Conservation (phyloP, 2,113 vertebrate species). For the Thalassarche chlororhynchos region DNA sequence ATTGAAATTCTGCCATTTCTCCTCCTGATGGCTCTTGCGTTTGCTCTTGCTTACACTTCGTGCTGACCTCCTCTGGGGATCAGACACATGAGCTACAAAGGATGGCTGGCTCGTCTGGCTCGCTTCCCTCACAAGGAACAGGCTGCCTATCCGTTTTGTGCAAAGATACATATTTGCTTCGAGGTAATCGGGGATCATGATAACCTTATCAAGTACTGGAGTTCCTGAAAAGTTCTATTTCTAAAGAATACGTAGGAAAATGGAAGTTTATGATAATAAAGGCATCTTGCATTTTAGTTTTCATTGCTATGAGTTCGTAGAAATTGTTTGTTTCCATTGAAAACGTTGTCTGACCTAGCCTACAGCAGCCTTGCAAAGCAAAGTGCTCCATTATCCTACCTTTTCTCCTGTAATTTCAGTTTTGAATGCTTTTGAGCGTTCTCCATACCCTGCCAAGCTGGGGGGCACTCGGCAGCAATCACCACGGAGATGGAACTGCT, state of each 20-base stretch:
- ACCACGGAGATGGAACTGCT: not conserved
- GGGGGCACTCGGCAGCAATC: not conserved
- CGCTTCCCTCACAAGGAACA: accelerated
- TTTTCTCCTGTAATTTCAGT: not conserved
- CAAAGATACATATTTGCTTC: not conserved
- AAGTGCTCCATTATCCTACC: not conserved
- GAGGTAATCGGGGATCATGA: not conserved
- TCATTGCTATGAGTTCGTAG: not conserved
- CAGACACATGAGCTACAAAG: accelerated
- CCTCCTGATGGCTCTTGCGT: not conserved
- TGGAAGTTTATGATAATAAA: not conserved
- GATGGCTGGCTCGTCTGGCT: not conserved
- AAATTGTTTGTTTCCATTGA: not conserved
- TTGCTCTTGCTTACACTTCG: not conserved
- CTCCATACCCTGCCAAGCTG: not conserved
- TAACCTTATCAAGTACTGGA: not conserved
- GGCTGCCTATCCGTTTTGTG: not conserved
- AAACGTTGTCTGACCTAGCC: not conserved
- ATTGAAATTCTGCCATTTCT: not conserved
- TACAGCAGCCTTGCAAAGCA: not conserved
- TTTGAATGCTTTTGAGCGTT: not conserved
- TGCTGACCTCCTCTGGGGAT: not conserved
- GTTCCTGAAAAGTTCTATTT: not conserved
- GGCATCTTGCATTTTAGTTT: not conserved
- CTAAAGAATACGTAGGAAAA: not conserved